These are phyloP conservation scores for Xenops minutus DNA, from an alignment of 2,797 vertebrate species.

Conservation along the genomic window DNA sequence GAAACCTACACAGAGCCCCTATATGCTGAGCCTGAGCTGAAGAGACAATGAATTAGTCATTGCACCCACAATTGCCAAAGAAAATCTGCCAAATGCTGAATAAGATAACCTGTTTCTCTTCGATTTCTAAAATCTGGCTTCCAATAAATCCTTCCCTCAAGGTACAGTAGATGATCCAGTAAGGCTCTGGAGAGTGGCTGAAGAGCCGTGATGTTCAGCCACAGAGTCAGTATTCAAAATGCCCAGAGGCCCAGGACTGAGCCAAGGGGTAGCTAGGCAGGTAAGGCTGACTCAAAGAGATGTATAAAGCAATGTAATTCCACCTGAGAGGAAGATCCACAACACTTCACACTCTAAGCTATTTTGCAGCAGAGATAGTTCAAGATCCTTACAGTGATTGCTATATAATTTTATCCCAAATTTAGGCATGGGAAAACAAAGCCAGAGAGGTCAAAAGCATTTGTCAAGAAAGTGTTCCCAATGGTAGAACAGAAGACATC, in stretches of 20 bases:
- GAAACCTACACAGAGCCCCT: background rate
- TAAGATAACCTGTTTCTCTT: background rate
- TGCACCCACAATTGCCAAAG: background rate
- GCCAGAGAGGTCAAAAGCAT: background rate
- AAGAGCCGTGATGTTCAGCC: background rate
- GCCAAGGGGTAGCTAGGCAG: background rate
- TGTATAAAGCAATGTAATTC: accelerated
- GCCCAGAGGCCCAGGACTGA: background rate
- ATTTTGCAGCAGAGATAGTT: background rate
- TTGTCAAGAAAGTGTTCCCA: background rate
- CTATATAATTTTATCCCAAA: background rate
- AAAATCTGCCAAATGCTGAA: background rate
- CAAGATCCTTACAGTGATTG: background rate
- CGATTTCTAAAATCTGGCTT: background rate
- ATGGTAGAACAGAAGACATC: background rate
- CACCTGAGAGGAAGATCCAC: background rate
- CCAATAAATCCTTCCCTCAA: background rate
- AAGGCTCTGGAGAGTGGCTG: background rate
- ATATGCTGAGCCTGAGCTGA: background rate
- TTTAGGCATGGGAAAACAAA: background rate
- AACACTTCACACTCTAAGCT: background rate
- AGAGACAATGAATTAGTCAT: background rate
- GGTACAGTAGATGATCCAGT: background rate
- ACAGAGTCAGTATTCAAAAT: background rate
- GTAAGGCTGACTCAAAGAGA: background rate